Evolutionary conservation across 2,113 vertebrate genomes (phyloP).

Genomic region (Sigmodon hispidus): DNA sequence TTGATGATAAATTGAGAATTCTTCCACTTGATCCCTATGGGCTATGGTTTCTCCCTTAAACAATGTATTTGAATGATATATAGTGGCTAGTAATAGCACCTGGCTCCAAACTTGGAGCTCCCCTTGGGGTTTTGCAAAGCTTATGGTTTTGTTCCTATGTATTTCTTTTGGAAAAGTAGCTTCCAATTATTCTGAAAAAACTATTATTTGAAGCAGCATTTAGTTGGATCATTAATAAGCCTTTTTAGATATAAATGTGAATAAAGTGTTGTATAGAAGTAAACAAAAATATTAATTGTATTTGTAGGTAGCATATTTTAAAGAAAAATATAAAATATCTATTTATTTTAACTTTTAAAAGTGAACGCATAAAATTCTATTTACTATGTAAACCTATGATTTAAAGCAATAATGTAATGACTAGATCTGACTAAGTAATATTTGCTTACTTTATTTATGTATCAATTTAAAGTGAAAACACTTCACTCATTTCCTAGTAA

Average conservation of each 20-base stretch:
- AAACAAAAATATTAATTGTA: constrained; percentile 4
- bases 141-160: constrained; percentile 82
- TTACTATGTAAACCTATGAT: background rate
- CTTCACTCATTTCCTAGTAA: background rate
- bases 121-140: constrained; percentile 82
- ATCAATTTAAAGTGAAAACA: background rate
- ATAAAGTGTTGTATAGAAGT: background rate
- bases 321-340: constrained; percentile 14
- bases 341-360: background rate
- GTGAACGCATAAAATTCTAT: background rate
- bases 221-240: constrained; percentile 45
- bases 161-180: constrained; percentile 81
- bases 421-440: background rate
- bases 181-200: constrained; percentile 64
- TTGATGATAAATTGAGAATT: constrained; percentile 89
- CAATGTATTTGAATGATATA: constrained; percentile 85
- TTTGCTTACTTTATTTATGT: background rate
- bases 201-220: constrained; percentile 45
- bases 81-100: constrained; percentile 84
- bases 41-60: constrained; percentile 86
- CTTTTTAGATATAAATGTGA: constrained; percentile 39
- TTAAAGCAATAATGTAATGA: background rate
- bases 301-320: constrained; percentile 16
- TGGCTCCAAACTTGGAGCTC: constrained; percentile 82
- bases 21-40: constrained; percentile 84